These are phyloP conservation scores for Zoroaster sp. DNA, from an alignment of 53 echinoderm and acorn worm genomes.

Conservation along the genomic window DNA sequence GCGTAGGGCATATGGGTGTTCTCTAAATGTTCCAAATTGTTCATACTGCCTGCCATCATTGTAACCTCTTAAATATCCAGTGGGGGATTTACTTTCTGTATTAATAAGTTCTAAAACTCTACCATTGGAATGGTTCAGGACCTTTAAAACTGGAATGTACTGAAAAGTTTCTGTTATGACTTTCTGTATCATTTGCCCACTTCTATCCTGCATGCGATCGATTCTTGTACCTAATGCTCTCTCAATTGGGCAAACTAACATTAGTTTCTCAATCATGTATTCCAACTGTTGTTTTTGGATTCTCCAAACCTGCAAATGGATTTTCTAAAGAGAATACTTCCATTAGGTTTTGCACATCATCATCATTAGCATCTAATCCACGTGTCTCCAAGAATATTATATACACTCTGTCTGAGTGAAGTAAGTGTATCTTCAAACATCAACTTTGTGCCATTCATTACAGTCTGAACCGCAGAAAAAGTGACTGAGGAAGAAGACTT, in stretches of 20 bases:
- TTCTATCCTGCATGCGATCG: neutral
- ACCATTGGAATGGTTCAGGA: slow-evolving; percentile 3
- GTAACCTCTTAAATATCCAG: neutral
- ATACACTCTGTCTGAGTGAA: neutral
- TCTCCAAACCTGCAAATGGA: slow-evolving; percentile 16
- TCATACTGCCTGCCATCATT: slow-evolving; percentile 17
- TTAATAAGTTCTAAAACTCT: slow-evolving; percentile 8
- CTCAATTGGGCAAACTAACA: neutral
- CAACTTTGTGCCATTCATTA: neutral
- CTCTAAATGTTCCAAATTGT: slow-evolving; percentile 12
- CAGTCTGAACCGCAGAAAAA: neutral
- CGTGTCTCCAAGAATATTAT: no score
- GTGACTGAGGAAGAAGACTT: neutral
- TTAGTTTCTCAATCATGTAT: slow-evolving; percentile 4
- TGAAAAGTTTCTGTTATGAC: slow-evolving; percentile 3
- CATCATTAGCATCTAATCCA: neutral
- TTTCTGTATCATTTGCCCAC: neutral
- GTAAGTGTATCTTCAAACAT: neutral
- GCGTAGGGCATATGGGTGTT: slow-evolving; percentile 32
- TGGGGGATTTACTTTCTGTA: neutral
- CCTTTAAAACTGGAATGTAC: slow-evolving; percentile 22
- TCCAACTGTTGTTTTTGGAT: neutral
- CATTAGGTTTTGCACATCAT: neutral
- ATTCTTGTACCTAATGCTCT: slow-evolving; percentile 2
- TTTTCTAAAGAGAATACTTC: neutral